phyloP scores from a whole-genome alignment of 2,888 invertebrate species.

The Gymnoscelis rufifasciata region DNA sequence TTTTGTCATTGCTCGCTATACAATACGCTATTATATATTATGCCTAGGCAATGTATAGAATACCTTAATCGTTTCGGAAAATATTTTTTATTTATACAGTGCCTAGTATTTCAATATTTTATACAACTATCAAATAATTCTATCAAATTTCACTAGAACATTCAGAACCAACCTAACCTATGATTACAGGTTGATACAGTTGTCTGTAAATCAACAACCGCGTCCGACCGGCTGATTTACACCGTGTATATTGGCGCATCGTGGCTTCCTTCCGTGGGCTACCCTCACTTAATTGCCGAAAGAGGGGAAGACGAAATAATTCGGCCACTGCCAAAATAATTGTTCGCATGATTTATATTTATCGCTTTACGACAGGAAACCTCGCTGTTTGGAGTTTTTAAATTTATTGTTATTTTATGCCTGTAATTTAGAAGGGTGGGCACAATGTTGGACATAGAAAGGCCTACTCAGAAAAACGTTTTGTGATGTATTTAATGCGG shows the following conservation, averaged over 20 bases:
- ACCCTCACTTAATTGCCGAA: constrained; percentile 52
- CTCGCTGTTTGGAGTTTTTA: constrained; percentile 48
- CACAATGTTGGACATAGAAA: constrained; percentile 28
- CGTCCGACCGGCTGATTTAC: constrained; percentile 53
- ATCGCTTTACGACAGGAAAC: constrained; percentile 52
- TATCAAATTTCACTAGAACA: too few relatives aligned
- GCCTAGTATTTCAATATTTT: too few relatives aligned
- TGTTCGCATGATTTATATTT: constrained; percentile 54
- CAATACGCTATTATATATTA: too few relatives aligned
- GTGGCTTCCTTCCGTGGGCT: constrained; percentile 51
- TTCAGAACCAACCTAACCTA: not conserved
- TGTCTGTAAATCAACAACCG: constrained; percentile 53
- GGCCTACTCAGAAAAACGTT: too few relatives aligned
- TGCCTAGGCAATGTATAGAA: too few relatives aligned
- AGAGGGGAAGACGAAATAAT: constrained; percentile 55
- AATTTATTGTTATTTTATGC: constrained; percentile 52
- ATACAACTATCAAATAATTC: too few relatives aligned
- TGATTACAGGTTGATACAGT: constrained; percentile 36
- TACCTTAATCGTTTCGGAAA: too few relatives aligned
- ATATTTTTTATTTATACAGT: too few relatives aligned
- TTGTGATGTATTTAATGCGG: too few relatives aligned
- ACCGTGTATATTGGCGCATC: constrained; percentile 53
- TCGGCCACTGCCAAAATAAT: constrained; percentile 49
- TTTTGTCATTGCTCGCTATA: too few relatives aligned
- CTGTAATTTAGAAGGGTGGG: constrained; percentile 40